Evolutionary conservation across 2,797 vertebrate species (phyloP).

Genomic region (Myiotriccus ornatus): DNA sequence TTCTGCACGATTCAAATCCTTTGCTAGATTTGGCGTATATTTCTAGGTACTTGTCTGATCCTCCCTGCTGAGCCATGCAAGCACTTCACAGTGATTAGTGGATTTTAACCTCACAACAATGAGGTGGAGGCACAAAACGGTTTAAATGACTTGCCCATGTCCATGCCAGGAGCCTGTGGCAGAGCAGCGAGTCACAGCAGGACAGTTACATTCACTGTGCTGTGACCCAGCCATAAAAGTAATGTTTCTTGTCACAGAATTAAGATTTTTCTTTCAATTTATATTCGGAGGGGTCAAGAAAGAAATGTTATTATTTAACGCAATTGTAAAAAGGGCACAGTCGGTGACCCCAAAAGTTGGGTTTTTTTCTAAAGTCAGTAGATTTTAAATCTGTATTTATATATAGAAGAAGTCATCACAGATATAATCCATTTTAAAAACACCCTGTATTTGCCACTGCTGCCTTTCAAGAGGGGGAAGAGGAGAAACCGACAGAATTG

Average conservation of each 20-base stretch:
- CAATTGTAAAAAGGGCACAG: slow-evolving; percentile 16
- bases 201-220: not conserved
- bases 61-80: not conserved
- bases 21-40: not conserved
- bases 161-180: slow-evolving; percentile 26
- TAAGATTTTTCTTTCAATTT: not conserved
- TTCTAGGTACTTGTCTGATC: not conserved
- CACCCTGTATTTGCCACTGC: slow-evolving; percentile 60
- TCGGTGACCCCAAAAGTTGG: not conserved
- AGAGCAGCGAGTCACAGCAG: slow-evolving; percentile 9
- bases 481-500: slow-evolving; percentile 56
- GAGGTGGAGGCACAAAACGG: slow-evolving; percentile 1
- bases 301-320: slow-evolving; percentile 59
- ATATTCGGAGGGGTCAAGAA: slow-evolving; percentile 11
- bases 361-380: not conserved
- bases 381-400: slow-evolving; percentile 38
- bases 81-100: not conserved
- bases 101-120: slow-evolving; percentile 19
- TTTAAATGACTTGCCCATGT: not conserved
- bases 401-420: slow-evolving; percentile 46
- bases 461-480: slow-evolving; percentile 57
- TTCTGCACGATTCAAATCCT: not conserved
- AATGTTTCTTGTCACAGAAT: slow-evolving; percentile 34
- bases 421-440: slow-evolving; percentile 51
- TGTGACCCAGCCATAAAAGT: not conserved